phyloP scores from a whole-genome alignment of 2,797 vertebrate species.

The Gymnoscopelus microlampas region DNA sequence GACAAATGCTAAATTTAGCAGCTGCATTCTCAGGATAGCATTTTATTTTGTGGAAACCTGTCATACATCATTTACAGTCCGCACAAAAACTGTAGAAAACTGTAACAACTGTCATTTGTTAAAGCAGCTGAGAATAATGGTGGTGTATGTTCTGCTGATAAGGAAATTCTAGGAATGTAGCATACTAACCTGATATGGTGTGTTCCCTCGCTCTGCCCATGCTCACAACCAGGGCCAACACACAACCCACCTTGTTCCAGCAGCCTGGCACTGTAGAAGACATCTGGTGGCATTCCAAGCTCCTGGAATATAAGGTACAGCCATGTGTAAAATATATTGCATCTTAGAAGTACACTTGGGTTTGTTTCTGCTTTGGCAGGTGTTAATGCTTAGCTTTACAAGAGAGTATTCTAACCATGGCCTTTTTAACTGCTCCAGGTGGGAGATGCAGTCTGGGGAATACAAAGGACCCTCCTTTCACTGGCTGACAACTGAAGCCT shows the following conservation, averaged over 20 bases:
- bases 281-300: slow-evolving; percentile 70
- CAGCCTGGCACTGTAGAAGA: slow-evolving; percentile 76
- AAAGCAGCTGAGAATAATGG: neutral
- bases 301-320: slow-evolving; percentile 58
- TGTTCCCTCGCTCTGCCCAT: slow-evolving; percentile 70
- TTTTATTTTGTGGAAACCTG: neutral
- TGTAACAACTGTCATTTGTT: neutral
- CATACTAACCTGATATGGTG: slow-evolving; percentile 77
- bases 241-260: slow-evolving; percentile 78
- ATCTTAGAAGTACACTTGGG: neutral
- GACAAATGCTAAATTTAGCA: neutral
- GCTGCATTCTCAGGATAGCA: neutral
- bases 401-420: slow-evolving; percentile 65
- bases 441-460: slow-evolving; percentile 78
- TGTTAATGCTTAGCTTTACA: neutral
- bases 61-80: neutral
- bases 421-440: slow-evolving; percentile 63
- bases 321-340: neutral
- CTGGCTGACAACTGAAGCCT: slow-evolving; percentile 70
- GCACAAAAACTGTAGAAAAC: too few relatives aligned
- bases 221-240: slow-evolving; percentile 65
- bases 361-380: neutral
- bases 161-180: neutral
- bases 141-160: neutral
- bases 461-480: slow-evolving; percentile 69